These are phyloP conservation scores for Rhea pennata DNA, from an alignment of 2,113 vertebrate species.

Conservation along the genomic window DNA sequence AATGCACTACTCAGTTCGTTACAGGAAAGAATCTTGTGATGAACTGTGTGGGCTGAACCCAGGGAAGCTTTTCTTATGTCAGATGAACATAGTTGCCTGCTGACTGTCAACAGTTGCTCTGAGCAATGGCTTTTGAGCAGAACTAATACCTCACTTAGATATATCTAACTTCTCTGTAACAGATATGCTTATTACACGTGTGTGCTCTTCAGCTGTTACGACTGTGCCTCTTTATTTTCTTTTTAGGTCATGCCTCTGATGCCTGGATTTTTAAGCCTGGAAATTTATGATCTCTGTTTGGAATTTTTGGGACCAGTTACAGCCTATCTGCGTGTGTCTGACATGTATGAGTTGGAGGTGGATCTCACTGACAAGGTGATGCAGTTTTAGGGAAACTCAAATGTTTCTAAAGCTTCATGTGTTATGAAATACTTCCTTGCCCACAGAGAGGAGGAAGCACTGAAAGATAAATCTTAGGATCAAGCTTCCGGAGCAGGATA, in stretches of 20 bases:
- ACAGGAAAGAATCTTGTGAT: neutral
- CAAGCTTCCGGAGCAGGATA: neutral
- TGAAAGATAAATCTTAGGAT: neutral
- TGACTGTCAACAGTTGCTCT: neutral
- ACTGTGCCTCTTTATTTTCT: neutral
- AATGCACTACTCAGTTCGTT: neutral
- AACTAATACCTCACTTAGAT: neutral
- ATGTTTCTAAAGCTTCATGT: neutral
- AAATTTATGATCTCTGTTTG: slow-evolving; percentile 74
- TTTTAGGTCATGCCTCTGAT: slow-evolving; percentile 68
- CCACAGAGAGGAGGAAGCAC: neutral
- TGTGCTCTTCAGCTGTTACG: neutral
- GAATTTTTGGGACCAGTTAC: slow-evolving; percentile 60
- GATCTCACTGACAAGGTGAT: slow-evolving; percentile 75
- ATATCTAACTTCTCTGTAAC: neutral
- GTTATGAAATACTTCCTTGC: neutral
- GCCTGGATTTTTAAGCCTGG: slow-evolving; percentile 66
- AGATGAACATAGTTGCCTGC: neutral
- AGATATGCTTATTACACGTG: neutral
- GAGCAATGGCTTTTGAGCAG: neutral
- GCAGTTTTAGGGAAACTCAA: neutral
- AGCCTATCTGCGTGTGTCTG: slow-evolving; percentile 61
- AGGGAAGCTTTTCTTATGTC: neutral
- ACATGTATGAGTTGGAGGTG: slow-evolving; percentile 74
- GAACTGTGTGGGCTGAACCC: neutral